Evolutionary conservation across 1,140 invertebrate genomes (phyloP), one percentile per base, ranked within the genome.

Genomic region (Trachymyrmex cornetzi): DNA sequence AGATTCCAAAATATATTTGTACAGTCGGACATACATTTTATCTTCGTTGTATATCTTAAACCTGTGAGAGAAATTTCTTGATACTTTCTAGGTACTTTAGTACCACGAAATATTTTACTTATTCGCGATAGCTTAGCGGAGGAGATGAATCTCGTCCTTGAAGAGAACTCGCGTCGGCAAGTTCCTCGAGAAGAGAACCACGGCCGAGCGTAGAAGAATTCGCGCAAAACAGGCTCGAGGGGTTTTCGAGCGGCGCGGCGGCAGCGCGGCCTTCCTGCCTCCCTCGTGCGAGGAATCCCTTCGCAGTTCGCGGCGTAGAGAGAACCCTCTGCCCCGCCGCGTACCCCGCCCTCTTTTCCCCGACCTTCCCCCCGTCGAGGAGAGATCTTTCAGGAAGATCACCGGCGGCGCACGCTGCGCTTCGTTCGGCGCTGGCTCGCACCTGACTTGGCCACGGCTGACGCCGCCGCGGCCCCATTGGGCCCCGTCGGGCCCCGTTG

Each of bases 191-290:
- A 87, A 50, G 89, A 90, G 90, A 92, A 92, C 90, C 91, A 90
- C 90, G 87, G 90, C 53, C 16, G 57, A 86, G 77, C 71, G 55
- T 67, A 86, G 80, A 91, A 90, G 91, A 92, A 92, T 92, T 92
- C 90, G 90, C 90, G 91, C 91, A 91, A 91, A 92, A 92, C 90
- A 92, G 91, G 89, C 91, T 90, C 89, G 89, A 90, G 87, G 89
- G 90, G 85, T 91, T 90, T 79, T 88, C 72, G 79, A 88, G 72
- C 87, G 89, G 84, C 89, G 86, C 89, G 86, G 87, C 81, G 86
- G 89, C 48, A 80, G 89, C 88, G 86, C 89, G 82, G 87, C 88
- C 89, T 86, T 90, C 75, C 72, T 90, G 84, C 89, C 89, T 90
- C 89, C 89, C 89, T 90, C 77, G 59, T 86, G 89, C 82, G 82